Percentiles rank a stretch among this genome's conserved stretches.
Conservation (phyloP, 2,888 invertebrate species). For the Masnerella sp. region DNA sequence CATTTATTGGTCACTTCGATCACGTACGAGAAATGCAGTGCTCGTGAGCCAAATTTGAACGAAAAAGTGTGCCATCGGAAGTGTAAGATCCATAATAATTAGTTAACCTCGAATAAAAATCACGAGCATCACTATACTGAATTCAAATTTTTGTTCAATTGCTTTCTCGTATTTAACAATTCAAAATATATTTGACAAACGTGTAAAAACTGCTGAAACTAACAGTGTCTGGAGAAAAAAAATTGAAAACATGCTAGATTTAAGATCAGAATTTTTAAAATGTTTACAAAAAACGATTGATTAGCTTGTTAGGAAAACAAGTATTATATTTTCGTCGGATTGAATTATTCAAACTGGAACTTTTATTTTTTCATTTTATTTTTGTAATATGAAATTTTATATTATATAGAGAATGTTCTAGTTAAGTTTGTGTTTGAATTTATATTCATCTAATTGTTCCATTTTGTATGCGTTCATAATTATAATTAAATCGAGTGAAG, state of each 20-base stretch:
- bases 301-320: too few species aligned
- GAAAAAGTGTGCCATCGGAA: conserved; percentile 52
- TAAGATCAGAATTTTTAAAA: too few species aligned
- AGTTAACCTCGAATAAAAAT: conserved; percentile 27
- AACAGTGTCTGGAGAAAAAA: too few species aligned
- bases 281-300: too few species aligned
- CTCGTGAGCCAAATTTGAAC: conserved; percentile 59
- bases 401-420: neutral
- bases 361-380: too few species aligned
- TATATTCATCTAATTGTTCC: neutral
- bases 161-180: conserved; percentile 23
- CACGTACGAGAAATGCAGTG: conserved; percentile 32
- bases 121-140: conserved; percentile 4
- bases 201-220: neutral
- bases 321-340: too few species aligned
- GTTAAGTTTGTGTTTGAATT: neutral
- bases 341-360: too few species aligned
- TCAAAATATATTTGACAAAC: neutral
- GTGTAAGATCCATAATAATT: conserved; percentile 46
- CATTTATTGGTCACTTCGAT: conserved; percentile 39
- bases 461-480: neutral
- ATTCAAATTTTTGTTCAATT: conserved; percentile 9
- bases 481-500: conserved; percentile 10
- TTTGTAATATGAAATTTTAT: too few species aligned
- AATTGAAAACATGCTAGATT: too few species aligned